Base-by-base conservation (phyloP, 2,888 invertebrate genomes). In the Cryptus armator region DNA sequence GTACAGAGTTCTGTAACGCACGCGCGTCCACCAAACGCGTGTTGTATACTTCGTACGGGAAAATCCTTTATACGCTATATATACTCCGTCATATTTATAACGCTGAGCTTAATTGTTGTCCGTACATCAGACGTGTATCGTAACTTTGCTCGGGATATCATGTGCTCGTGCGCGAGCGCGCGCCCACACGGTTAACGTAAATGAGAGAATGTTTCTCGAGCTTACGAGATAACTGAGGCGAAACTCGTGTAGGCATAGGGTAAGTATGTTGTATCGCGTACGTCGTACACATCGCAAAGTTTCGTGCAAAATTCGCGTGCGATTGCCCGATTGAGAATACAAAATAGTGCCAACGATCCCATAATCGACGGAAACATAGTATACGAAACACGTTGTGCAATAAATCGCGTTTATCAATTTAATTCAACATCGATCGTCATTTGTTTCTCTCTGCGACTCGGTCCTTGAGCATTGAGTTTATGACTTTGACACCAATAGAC, bases 51-150 rank as follows among this genome's bases (percentile, higher is more conserved):
- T 24, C 16, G 75, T 48, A 51, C 14, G 37, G 37, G 29, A 32
- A 59, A 62, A 51, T 43, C 43, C 70, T 56, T 53, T 51, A 64
- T 66, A 53, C 71, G 1, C 56, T 16, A 56, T 56, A 56, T 56
- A 56, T 56, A 53, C 59, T 68, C 56, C 62, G 86, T 76, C 66
- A 87, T 89, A 90, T 91, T 91, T 90, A 91, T 90, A 91, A 90
- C 90, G 84, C 86, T 80, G 85, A 86, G 89, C 88, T 91, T 91
- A 90, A 90, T 91, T 91, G 89, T 91, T 90, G 89, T 89, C 83
- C 90, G 89, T 91, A 90, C 89, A 91, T 91, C 90, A 91, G 84
- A 51, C 85, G 77, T 59, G 87, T 87, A 88, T 90, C 90, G 88
- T 90, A 90, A 89, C 87, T 90, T 90, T 68, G 72, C 81, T 87